Base-by-base conservation (phyloP, 2,113 vertebrate species). In the Thomomys bottae region DNA sequence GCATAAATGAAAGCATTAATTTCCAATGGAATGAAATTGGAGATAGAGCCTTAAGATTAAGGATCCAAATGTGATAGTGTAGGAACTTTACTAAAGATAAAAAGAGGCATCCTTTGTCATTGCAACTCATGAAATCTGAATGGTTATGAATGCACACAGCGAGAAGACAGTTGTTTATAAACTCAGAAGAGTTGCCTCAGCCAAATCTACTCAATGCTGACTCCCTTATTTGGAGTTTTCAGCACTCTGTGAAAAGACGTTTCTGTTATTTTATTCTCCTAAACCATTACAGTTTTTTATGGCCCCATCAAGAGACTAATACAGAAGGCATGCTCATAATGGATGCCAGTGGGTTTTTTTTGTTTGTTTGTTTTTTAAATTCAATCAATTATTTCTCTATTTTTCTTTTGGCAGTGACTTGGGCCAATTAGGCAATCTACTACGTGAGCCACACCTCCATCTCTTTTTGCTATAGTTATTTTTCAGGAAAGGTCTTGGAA, bases 11-110 rank as follows among this genome's bases (percentile, higher is more conserved):
- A 87, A 28, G 15, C 18, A 23, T 26, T 38, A 2, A 17, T 54
- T 54, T 54, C 49, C 26, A 26, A n/a, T n/a, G n/a, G n/a, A n/a
- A n/a, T n/a, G n/a, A n/a, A n/a, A 36, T 73, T 80, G 28, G 73
- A 79, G 49, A 40, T 1, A 67, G 23, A n/a, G 30, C 17, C 88
- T 84, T 94, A 61, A 21, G 36, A n/a, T 57, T 89, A 45, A 78
- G 36, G 14, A 11, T 71, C 8, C 68, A 64, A 36, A 75, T 57
- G 12, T 71, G n/a, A 64, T 21, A 72, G 38, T 38, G 26, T 64
- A 8, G 8, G 71, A 63, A 20, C 18, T 54, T 42, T 66, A 1
- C 28, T 82, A 77, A 90, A 42, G 59, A 64, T 8, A 26, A 64
- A 64, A 64, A 81, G 26, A 75, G 28, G 40, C 15, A 30, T 4